Conservation (phyloP, 2,113 vertebrate genomes). For the Plestiodon gilberti region DNA sequence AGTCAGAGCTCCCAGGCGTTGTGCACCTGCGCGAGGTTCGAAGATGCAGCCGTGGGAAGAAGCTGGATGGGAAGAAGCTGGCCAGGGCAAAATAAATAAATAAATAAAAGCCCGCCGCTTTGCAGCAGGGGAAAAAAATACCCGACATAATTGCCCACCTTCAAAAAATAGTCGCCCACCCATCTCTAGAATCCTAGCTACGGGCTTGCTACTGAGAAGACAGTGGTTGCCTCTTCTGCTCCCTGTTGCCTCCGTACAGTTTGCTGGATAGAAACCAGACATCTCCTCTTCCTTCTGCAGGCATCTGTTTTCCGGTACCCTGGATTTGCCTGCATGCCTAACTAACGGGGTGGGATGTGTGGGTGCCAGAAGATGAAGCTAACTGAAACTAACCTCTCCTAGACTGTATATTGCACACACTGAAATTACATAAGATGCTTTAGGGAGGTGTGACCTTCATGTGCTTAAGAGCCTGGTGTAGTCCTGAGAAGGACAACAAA, state of each 20-base stretch:
- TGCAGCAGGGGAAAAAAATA: no score
- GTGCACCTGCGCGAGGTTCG: no score
- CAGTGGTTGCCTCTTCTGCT: conserved; percentile 22
- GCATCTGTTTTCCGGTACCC: rapidly evolving
- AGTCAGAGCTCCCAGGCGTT: no score
- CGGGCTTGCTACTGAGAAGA: background rate
- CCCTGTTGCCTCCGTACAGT: background rate
- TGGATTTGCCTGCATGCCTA: background rate
- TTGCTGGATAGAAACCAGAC: background rate
- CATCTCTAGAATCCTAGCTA: no score
- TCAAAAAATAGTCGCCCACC: no score
- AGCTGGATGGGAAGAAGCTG: no score
- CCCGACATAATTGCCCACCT: no score
- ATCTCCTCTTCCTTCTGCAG: background rate
- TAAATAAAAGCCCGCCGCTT: no score
- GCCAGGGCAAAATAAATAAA: no score
- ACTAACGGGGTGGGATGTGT: background rate
- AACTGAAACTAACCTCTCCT: conserved; percentile 1
- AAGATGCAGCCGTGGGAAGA: no score
- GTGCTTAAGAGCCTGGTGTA: conserved; percentile 27
- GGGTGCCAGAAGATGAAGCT: background rate
- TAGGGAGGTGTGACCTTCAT: background rate
- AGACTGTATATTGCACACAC: background rate
- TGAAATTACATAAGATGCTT: background rate
- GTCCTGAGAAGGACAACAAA: background rate